Base-by-base conservation (phyloP, 2,113 vertebrate species). In the Gasterosteus nipponicus region DNA sequence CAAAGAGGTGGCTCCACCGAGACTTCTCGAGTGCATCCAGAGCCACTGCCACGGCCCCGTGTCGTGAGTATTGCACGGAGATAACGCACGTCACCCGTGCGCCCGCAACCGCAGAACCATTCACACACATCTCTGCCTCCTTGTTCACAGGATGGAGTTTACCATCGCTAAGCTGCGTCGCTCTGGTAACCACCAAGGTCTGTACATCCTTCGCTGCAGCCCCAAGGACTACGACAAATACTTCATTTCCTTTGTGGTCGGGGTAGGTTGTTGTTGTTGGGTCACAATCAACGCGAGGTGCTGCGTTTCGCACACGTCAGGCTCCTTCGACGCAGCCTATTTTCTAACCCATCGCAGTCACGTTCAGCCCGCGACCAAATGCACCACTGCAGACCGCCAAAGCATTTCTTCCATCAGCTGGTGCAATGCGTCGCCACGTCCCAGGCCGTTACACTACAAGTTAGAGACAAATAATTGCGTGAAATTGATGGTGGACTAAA, bases 191-290 rank as follows among this genome's bases (percentile, higher is more conserved):
- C 94, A 96, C 68, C 95, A 93, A 77, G 98, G 98, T 67, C 89
- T 96, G 54, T 99, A 97, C 63, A 95, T 99, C 75, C 96, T 99
- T 71, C 96, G 97, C 38, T 96, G 96, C 89, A 98, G 97, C 87
- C 96, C 98, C 69, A 97, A 96, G 86, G 97, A 99, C 70, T 98
- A 97, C 62, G 95, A 97, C 89, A 97, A 96, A 60, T 99, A 96
- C 89, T 99, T 98, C 86, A 95, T 99, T 92, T 98, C 97, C 19
- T 98, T 99, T 89, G 95, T 96, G 38, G 86, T 99, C 16, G 96
- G 96, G 96, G 98, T 99, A 89, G 95, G 96, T 64, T 47, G 3
- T 56, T 41, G 14, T 47, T 68, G 1, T 62, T 41, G 6, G 14
- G 2, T 57, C 0, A 42, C 12, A 2, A 10, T 26, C 10, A 39